Base-by-base conservation (phyloP, 2,113 vertebrate species). In the Alligator sinensis region DNA sequence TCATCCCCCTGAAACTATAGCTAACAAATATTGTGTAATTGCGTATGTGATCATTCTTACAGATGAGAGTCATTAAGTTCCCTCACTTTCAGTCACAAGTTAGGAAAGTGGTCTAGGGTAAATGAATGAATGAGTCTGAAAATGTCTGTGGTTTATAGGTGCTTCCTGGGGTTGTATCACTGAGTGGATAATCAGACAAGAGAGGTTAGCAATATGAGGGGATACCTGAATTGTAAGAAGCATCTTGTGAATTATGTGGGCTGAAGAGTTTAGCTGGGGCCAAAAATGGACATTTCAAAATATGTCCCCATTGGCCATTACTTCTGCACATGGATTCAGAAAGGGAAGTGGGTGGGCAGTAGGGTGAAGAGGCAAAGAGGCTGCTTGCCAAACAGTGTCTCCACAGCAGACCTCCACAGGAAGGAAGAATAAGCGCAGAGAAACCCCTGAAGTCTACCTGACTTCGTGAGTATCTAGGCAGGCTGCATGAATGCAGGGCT, bases 11-110 rank as follows among this genome's bases (percentile, higher is more conserved):
- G 38, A 89, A 86, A 34, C 19, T 12, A 79, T 2, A 77, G 25
- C 72, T 18, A 2, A 3, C 15, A 38, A 0, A 0, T 38, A 81
- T 79, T 86, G 92, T 34, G 55, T 2, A 6, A 13, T 11, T n/a
- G 4, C 5, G 17, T 64, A 34, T 88, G 18, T 15, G 2, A 5
- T 25, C 84, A 64, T 77, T 84, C 14, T 70, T 24, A 81, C 11
- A 58, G 64, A 59, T 30, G 82, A 77, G 30, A 38, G 34, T 38
- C 30, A 24, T 34, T 38, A 21, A 38, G 11, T 22, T 38, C 14
- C 30, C 18, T 70, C 66, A 72, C 30, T 4, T 47, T 47, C 47
- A 34, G 21, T 68, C 10, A 38, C 30, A 38, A 38, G 5, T 24
- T 74, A 72, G 70, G 5, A 13, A 30, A 22, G 34, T 47, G 34